Base-by-base conservation (phyloP, 1,140 invertebrate genomes). In the Zaprionus nigranus region DNA sequence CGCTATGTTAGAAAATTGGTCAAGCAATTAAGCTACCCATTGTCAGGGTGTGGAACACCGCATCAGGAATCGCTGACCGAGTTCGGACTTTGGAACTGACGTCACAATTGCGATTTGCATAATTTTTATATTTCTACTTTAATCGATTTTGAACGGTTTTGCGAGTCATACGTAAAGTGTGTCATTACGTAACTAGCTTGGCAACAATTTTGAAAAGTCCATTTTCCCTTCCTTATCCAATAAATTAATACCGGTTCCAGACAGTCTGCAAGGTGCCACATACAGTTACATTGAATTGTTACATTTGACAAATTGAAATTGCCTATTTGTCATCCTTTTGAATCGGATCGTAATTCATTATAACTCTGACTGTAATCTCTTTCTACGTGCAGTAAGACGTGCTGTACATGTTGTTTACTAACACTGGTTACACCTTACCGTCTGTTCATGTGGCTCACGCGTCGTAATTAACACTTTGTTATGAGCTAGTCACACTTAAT, bases 81-180 rank as follows among this genome's bases (percentile, higher is more conserved):
- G 36, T 46, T 53, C 70, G 77, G 53, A 79, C 78, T 85, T 72
- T 85, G 70, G 38, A 22, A 34, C 60, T 67, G 30, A 13, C 62
- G 71, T 85, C 70, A 77, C 11, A 77, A 46, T 56, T 49, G 13
- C 5, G 9, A 40, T 61, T 53, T 62, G 49, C 24, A 54, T 54
- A 40, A 30, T 43, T 28, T 57, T 30, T 20, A 38, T 11, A 13
- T 24, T 51, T 51, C 3, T 51, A 12, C 22, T 20, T 2, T 5
- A 51, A 24, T 13, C 13, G 26, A 56, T 56, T 56, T 56, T 17
- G 7, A 36, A 64, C 30, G 53, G 12, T 17, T 51, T 24, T 2
- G 5, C n/a, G 20, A 17, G 2, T 3, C 20, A 57, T 70, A 20
- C 24, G 51, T 30, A 72, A 66, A 28, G n/a, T 46, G 13, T 28